Evolutionary conservation across 1,140 invertebrate genomes (phyloP), one percentile per base, ranked within the genome.

Genomic region (Drosophila lacertosa): DNA sequence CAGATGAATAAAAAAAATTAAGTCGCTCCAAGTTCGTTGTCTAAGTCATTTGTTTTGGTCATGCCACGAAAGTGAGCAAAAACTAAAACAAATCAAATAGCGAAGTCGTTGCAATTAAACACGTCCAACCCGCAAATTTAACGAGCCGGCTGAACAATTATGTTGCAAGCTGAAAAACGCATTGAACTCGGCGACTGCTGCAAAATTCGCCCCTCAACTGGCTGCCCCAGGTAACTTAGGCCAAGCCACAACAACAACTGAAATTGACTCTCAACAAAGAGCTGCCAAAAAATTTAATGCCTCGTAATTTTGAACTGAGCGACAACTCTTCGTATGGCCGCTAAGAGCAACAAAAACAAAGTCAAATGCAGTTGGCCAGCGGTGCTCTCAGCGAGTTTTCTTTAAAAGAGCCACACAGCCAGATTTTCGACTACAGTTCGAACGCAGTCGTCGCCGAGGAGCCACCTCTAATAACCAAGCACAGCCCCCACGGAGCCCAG

Each of bases 1-100:
- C 9, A 33, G 13, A 10, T 24, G 44, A 3, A 0, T 2, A 10
- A 24, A 33, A 15, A 10, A 2, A 32, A 1, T 6, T 24, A 13
- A 42, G 4, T 13, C 13, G 10, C 11, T 26, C 18, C 35, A 84
- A 86, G 84, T 89, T 89, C 66, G 84, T 84, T 89, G 79, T 69
- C 72, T 77, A 79, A 89, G 76, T 89, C 84, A 67, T 86, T 89
- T 63, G 86, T 86, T 89, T 89, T 74, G 60, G 60, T 37, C 57
- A 57, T 65, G 71, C 64, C 54, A 60, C 24, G 16, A 69, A 65
- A 29, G 35, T 33, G 44, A 45, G n/a, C n/a, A n/a, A 20, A 15
- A 32, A 55, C 2, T 20, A 51, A 59, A 44, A 32, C 35, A 59
- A 77, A 73, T 57, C 47, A 73, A 39, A 53, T 53, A 33, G 39